Evolutionary conservation across 1,140 invertebrate genomes (phyloP).

Genomic region (Magallana gigas): DNA sequence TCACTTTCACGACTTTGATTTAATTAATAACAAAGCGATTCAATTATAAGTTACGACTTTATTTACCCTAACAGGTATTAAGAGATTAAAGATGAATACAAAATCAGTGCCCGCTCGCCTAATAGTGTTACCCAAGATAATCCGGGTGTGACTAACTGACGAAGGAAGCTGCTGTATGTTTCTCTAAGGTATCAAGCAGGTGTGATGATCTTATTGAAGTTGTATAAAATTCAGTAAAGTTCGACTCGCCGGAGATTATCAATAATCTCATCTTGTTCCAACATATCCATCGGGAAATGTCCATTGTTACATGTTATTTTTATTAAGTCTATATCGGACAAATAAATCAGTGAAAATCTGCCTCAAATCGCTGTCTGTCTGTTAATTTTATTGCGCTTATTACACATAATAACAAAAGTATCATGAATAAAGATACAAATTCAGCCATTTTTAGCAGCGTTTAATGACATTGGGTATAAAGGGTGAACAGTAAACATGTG

Average conservation of each 20-base stretch:
- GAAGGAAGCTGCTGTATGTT: slow-evolving; percentile 8
- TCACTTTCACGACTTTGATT: neutral
- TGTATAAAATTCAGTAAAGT: slow-evolving; percentile 15
- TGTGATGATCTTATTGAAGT: slow-evolving; percentile 25
- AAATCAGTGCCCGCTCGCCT: slow-evolving; percentile 14
- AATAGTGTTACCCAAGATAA: slow-evolving; percentile 17
- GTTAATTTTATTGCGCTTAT: too few relatives aligned
- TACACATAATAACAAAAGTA: too few relatives aligned
- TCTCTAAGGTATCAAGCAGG: neutral
- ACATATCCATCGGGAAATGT: slow-evolving; percentile 13
- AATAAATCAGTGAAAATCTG: too few relatives aligned
- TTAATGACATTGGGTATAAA: too few relatives aligned
- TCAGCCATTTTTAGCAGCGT: too few relatives aligned
- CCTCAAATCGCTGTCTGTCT: too few relatives aligned
- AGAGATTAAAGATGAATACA: neutral
- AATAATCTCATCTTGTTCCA: slow-evolving; percentile 10
- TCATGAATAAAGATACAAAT: too few relatives aligned
- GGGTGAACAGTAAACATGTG: too few relatives aligned
- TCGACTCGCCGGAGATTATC: neutral
- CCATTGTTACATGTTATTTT: neutral
- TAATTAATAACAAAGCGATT: slow-evolving; percentile 21
- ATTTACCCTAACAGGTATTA: slow-evolving; percentile 19
- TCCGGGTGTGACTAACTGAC: neutral
- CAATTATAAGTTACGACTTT: slow-evolving; percentile 26
- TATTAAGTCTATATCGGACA: too few relatives aligned